Conservation (phyloP, 35 echinoderm and acorn worm genomes). For the Diadema setosum region DNA sequence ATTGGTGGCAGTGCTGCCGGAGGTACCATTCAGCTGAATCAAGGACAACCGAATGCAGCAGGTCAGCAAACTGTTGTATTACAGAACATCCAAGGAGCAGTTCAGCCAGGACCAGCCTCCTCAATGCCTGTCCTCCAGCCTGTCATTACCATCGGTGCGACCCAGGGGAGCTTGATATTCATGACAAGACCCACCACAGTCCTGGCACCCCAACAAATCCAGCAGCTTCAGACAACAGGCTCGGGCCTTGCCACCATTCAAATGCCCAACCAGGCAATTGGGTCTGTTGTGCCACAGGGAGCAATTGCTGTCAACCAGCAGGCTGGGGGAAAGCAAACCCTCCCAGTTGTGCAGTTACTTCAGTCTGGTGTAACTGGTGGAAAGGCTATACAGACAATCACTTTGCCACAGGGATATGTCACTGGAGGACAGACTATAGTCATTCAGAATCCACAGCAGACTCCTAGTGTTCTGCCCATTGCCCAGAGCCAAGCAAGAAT, state of each 20-base stretch:
- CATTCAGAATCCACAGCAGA: neutral
- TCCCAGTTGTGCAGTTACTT: neutral
- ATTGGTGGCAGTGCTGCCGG: neutral
- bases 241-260: neutral
- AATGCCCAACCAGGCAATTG: neutral
- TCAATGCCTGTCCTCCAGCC: constrained; percentile 35
- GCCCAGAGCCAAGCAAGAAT: neutral
- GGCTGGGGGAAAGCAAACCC: neutral
- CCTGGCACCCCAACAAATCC: neutral
- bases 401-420: neutral
- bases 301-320: neutral
- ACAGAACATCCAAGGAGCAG: constrained; percentile 12
- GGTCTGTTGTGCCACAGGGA: neutral
- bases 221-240: constrained; percentile 10
- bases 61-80: constrained; percentile 32
- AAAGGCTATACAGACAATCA: neutral
- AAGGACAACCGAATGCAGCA: neutral
- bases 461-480: neutral
- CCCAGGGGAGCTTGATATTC: constrained; percentile 84
- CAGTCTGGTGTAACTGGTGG: neutral
- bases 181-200: constrained; percentile 41
- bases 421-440: constrained; percentile 1
- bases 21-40: constrained; percentile 7
- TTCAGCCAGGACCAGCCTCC: neutral
- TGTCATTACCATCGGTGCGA: constrained; percentile 80